These are phyloP conservation scores for Leguminivora glycinivorella DNA, from an alignment of 1,140 invertebrate genomes.

Conservation along the genomic window DNA sequence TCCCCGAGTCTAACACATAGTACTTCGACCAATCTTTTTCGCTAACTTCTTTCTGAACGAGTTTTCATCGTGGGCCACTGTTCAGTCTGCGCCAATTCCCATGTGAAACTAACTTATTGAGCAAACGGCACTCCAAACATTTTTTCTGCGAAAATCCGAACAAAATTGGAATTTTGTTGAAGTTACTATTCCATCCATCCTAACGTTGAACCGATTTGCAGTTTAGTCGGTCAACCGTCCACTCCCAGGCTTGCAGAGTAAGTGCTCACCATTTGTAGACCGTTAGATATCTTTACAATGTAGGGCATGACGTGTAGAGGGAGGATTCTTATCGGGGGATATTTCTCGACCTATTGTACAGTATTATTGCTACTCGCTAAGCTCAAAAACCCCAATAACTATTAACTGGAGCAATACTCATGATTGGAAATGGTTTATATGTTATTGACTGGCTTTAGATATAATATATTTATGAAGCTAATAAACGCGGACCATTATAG, in stretches of 20 bases:
- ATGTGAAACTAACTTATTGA: background rate
- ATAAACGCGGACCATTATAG: background rate
- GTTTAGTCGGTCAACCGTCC: slow-evolving; percentile 46
- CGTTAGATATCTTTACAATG: slow-evolving; percentile 33
- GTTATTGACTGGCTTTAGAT: slow-evolving; percentile 33
- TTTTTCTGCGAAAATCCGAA: slow-evolving; percentile 7
- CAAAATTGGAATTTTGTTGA: slow-evolving; percentile 18
- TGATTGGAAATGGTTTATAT: slow-evolving; percentile 28
- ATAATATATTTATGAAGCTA: slow-evolving; percentile 3
- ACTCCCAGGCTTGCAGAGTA: slow-evolving; percentile 38
- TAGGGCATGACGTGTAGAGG: slow-evolving; percentile 15
- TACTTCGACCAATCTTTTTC: slow-evolving; percentile 23
- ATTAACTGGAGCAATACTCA: slow-evolving; percentile 1
- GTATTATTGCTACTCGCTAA: slow-evolving; percentile 14
- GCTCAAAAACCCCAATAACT: slow-evolving; percentile 22
- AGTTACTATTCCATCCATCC: slow-evolving; percentile 22
- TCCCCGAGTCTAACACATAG: background rate
- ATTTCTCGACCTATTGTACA: background rate
- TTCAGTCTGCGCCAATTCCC: slow-evolving; percentile 1
- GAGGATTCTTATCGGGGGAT: slow-evolving; percentile 16
- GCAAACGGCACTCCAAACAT: background rate
- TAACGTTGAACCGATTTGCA: slow-evolving; percentile 26
- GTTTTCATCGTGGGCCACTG: background rate
- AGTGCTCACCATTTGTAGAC: slow-evolving; percentile 37
- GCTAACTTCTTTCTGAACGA: slow-evolving; percentile 31